Evolutionary conservation across 2,888 invertebrate species (phyloP), one percentile per base, ranked within the genome.

Genomic region (Dolichomitus sp.): DNA sequence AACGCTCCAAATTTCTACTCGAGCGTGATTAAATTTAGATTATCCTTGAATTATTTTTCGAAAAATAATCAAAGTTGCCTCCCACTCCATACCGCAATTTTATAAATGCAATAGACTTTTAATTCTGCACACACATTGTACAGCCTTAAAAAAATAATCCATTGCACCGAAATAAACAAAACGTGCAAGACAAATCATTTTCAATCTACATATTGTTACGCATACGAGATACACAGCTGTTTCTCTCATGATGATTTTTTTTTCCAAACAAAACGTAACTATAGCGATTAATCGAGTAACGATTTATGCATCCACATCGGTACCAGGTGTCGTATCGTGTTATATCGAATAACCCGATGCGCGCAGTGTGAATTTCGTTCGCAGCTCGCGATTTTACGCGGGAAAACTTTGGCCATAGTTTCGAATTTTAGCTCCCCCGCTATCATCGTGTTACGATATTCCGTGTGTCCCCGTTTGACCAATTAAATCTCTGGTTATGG

Each of bases 401-500:
- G 45, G n/a, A 70, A 69, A 63, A 42, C 45, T 57, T 75, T 45
- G 27, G 45, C 54, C 42, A 37, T 11, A 33, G 0, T 63, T 23
- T 48, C 30, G 23, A 61, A 52, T 37, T 65, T 52, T 66, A 66
- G 33, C 40, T n/a, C 48, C 48, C 30, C 37, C 73, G 65, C 27
- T 37, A 37, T 9, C 59, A 48, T 50, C n/a, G 42, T 45, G 65
- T 42, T 17, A 50, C 59, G 73, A 73, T 68, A 61, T 52, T 73
- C 17, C 66, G 40, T 59, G 59, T 80, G 63, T 78, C 37, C 73
- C 52, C 57, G 33, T 45, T 61, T 57, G 61, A 69, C 45, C 70
- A 78, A 83, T 84, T 82, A 75, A 83, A 84, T 80, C 59, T 76
- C 27, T 14, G 42, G 80, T 78, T 83, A 83, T 78, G 72, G 69